Percentiles rank a stretch among this genome's conserved stretches.
phyloP scores from a whole-genome alignment of 2,888 invertebrate genomes.

The Lycocerus yunnanus region DNA sequence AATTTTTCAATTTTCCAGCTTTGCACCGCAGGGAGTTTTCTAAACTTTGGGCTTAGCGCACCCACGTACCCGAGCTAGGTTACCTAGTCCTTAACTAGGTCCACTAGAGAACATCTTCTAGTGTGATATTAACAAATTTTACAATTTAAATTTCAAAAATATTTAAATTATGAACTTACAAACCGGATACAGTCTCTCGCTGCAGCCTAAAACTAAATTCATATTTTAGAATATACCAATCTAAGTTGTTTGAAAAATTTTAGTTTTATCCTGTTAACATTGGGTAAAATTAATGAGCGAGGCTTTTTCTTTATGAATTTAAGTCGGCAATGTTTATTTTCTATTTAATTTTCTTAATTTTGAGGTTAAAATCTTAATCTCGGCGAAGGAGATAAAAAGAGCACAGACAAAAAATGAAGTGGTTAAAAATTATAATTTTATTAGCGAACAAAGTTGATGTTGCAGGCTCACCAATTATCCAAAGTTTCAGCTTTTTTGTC shows the following conservation, averaged over 20 bases:
- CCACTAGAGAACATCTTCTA: not conserved
- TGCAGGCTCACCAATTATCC: not conserved
- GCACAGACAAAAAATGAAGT: not conserved
- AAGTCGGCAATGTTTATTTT: not conserved
- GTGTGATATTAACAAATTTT: not conserved
- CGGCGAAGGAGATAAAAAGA: not conserved
- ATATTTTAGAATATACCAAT: not conserved
- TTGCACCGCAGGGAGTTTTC: not conserved
- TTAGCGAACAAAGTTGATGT: not conserved
- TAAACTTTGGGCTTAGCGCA: not conserved
- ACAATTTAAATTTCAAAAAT: not conserved
- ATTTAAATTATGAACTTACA: too few relatives aligned
- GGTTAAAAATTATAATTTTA: not conserved
- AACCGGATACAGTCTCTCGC: too few relatives aligned
- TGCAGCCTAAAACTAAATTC: not conserved
- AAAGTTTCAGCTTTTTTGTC: not conserved
- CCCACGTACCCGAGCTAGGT: not conserved
- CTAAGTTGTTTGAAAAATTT: too few relatives aligned
- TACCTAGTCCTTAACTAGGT: not conserved
- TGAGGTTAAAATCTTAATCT: not conserved
- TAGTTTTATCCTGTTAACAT: too few relatives aligned
- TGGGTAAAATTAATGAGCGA: too few relatives aligned
- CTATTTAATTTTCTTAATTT: not conserved
- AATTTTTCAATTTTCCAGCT: not conserved
- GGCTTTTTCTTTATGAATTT: not conserved